Conservation (phyloP, 2,888 invertebrate species). For the Pharmacophagus antenor region DNA sequence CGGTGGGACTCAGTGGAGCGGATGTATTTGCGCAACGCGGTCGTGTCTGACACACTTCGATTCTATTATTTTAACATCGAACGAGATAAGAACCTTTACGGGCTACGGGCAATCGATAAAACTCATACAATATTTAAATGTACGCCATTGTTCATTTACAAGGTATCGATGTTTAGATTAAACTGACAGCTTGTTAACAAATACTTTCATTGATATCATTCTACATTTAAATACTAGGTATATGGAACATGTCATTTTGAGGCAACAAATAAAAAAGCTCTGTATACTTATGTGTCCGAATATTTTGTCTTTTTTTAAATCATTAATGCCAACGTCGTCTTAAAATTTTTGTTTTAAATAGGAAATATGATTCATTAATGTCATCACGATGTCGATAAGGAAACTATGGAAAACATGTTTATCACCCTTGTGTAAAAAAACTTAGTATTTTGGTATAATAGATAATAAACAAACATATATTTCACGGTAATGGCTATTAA, state of each 20-base stretch:
- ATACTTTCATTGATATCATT: background rate
- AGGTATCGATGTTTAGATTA: slow-evolving; percentile 10
- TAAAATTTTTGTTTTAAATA: no score
- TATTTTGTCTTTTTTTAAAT: no score
- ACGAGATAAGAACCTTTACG: slow-evolving; percentile 17
- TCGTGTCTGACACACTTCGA: slow-evolving; percentile 36
- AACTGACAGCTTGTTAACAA: slow-evolving; percentile 1
- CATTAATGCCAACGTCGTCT: no score
- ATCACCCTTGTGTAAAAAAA: background rate
- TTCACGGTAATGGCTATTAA: background rate
- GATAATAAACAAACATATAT: background rate
- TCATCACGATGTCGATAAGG: no score
- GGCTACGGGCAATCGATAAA: slow-evolving; percentile 26
- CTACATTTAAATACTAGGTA: no score
- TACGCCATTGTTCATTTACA: slow-evolving; percentile 1
- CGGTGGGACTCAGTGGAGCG: slow-evolving; percentile 6
- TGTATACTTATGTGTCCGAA: no score
- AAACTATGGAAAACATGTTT: no score
- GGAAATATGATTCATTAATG: no score
- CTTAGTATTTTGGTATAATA: background rate
- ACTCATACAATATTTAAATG: slow-evolving; percentile 17
- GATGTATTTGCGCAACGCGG: slow-evolving; percentile 33
- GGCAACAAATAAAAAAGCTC: no score
- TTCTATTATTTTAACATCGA: slow-evolving; percentile 36
- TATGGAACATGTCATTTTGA: no score